phyloP scores from a whole-genome alignment of 2,797 vertebrate genomes.

The Acanthurus leucopareius region DNA sequence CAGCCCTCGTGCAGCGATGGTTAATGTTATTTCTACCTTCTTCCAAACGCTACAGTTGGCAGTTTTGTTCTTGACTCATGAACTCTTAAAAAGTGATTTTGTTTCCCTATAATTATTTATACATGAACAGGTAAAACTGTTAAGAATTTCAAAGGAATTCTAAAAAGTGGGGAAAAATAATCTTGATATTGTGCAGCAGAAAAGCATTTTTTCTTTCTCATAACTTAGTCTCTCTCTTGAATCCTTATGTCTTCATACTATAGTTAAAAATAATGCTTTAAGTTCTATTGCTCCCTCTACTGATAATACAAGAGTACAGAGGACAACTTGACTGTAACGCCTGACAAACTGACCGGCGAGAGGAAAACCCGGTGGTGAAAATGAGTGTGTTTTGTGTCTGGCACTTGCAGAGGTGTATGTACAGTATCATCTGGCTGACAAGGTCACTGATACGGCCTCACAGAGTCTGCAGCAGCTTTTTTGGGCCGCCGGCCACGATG shows the following conservation, averaged over 20 bases:
- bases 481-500: slow-evolving; percentile 61
- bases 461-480: slow-evolving; percentile 64
- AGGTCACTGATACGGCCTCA: slow-evolving; percentile 72
- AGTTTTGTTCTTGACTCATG: neutral
- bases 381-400: slow-evolving; percentile 59
- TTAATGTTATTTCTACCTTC: slow-evolving; percentile 40
- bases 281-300: slow-evolving; percentile 41
- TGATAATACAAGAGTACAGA: slow-evolving; percentile 37
- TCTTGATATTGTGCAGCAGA: neutral
- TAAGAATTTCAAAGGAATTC: neutral
- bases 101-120: neutral
- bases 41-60: slow-evolving; percentile 25
- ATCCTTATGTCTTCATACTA: neutral
- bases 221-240: neutral
- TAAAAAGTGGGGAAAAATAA: neutral
- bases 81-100: slow-evolving; percentile 6
- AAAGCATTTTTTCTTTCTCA: neutral
- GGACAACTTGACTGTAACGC: slow-evolving; percentile 7
- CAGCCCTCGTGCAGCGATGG: slow-evolving; percentile 26
- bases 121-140: neutral
- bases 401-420: slow-evolving; percentile 64
- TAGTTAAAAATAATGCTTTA: neutral
- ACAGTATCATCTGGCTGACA: slow-evolving; percentile 74
- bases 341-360: slow-evolving; percentile 44
- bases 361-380: slow-evolving; percentile 47